phyloP scores from a whole-genome alignment of 2,113 vertebrate genomes.

The Clupea harengus region DNA sequence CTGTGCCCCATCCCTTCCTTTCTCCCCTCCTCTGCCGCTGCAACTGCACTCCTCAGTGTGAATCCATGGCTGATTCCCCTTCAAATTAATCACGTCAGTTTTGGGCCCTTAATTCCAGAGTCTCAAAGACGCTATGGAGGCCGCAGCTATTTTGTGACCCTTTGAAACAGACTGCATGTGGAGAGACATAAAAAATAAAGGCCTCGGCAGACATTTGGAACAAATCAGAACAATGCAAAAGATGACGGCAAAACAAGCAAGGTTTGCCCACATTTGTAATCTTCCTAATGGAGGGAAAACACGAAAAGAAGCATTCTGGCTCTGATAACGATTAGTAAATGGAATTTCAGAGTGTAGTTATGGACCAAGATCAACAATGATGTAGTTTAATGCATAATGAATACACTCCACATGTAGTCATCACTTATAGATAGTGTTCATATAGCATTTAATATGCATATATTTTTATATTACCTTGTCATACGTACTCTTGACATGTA shows the following conservation, averaged over 20 bases:
- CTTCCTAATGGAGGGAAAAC: background rate
- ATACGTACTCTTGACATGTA: background rate
- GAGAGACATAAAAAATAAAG: background rate
- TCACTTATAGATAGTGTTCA: background rate
- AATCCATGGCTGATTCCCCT: background rate
- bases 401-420: background rate
- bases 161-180: background rate
- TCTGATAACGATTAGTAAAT: background rate
- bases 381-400: background rate
- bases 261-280: background rate
- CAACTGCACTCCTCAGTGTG: background rate
- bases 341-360: background rate
- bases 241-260: background rate
- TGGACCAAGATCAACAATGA: slow-evolving; percentile 6
- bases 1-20: background rate
- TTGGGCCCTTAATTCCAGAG: background rate
- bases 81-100: background rate
- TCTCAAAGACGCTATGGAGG: background rate
- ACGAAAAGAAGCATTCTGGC: background rate
- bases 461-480: background rate
- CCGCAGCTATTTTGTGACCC: background rate
- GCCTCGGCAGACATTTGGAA: slow-evolving; percentile 1
- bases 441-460: background rate
- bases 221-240: background rate
- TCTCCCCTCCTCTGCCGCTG: background rate